Conservation (phyloP, 2,888 invertebrate species). For the Choristoneura rosaceana region DNA sequence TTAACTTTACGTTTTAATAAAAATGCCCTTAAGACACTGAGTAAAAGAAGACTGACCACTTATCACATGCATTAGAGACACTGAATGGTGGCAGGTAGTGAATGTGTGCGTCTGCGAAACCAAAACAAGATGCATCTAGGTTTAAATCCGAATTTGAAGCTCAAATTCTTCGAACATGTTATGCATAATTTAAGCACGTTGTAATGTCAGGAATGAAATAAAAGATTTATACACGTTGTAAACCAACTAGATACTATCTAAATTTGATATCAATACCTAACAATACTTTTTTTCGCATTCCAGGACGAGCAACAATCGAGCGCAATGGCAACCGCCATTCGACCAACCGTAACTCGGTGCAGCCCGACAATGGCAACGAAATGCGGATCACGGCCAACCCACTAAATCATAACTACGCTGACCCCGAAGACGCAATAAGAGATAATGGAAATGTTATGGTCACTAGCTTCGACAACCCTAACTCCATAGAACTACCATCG, state of each 20-base stretch:
- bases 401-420: slow-evolving; percentile 88
- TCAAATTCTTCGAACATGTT: no score
- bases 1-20: no score
- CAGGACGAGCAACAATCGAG: slow-evolving; percentile 87
- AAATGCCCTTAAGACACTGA: no score
- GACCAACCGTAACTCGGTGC: slow-evolving; percentile 71
- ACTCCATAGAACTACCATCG: slow-evolving; percentile 89
- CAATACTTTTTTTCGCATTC: neutral
- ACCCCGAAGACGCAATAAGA: slow-evolving; percentile 87
- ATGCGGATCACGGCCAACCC: slow-evolving; percentile 93
- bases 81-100: neutral
- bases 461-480: slow-evolving; percentile 91
- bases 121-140: no score
- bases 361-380: slow-evolving; percentile 75
- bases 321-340: slow-evolving; percentile 80
- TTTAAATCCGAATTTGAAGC: no score
- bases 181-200: no score
- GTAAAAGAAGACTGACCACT: no score
- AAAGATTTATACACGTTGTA: no score
- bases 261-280: no score
- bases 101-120: neutral
- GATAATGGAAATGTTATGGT: slow-evolving; percentile 83
- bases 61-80: no score
- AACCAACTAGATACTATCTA: no score
- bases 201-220: no score